Conservation (phyloP, 2,797 vertebrate genomes). For the Champsocephalus esox region DNA sequence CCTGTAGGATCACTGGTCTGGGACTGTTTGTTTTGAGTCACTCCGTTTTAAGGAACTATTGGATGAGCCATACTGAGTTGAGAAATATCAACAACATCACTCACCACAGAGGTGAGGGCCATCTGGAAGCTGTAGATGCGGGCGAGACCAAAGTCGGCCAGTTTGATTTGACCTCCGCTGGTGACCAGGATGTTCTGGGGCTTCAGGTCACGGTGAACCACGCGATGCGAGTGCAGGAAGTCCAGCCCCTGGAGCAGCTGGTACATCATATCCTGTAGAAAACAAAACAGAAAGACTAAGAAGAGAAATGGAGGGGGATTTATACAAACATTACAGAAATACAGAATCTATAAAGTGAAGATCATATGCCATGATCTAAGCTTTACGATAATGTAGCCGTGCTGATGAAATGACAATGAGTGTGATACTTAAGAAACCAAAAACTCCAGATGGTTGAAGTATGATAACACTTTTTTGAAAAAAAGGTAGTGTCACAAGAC, state of each 20-base stretch:
- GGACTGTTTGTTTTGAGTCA: slow-evolving; percentile 26
- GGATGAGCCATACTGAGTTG: slow-evolving; percentile 11
- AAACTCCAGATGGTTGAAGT: neutral
- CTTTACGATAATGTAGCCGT: neutral
- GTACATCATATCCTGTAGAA: slow-evolving; percentile 96
- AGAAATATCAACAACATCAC: slow-evolving; percentile 56
- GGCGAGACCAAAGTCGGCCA: slow-evolving; percentile 97
- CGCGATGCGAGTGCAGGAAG: slow-evolving; percentile 98
- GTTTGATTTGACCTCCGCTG: slow-evolving; percentile 96
- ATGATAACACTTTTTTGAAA: neutral
- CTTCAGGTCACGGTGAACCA: slow-evolving; percentile 98
- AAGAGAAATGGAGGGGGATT: neutral
- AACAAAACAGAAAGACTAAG: slow-evolving; percentile 19
- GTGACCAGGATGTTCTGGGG: slow-evolving; percentile 99
- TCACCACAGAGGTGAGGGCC: slow-evolving; percentile 99
- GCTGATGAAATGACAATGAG: neutral
- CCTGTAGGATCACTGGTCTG: neutral
- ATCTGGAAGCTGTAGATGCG: slow-evolving; percentile 99
- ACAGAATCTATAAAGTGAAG: slow-evolving; percentile 7
- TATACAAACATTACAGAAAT: slow-evolving; percentile 17
- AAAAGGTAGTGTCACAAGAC: neutral
- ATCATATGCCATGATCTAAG: neutral
- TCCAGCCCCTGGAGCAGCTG: slow-evolving; percentile 97
- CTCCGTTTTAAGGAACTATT: slow-evolving; percentile 17
- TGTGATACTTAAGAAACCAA: neutral